phyloP scores from a whole-genome alignment of 2,113 vertebrate species.

The human region GRCh38 chr11:93366001-93366500 shows the following conservation, averaged over 20 bases:
- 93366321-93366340: background rate
- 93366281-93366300: background rate
- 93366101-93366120: background rate
- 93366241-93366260: slow-evolving; percentile 1
- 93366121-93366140: slow-evolving; percentile 30
- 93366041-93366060: background rate
- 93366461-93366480: background rate
- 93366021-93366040: background rate
- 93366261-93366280: slow-evolving; percentile 14
- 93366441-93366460: background rate
- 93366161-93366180: background rate
- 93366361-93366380: background rate
- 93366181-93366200: background rate
- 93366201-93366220: background rate
- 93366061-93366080: background rate
- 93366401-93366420: background rate
- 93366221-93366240: background rate
- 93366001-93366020: background rate
- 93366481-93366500: background rate
- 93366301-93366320: background rate
- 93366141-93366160: background rate
- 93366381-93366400: background rate
- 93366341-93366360: background rate
- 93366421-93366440: background rate
- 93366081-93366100: background rate